Evolutionary conservation across 1,140 invertebrate genomes (phyloP).

Genomic region (Penaeus japonicus): DNA sequence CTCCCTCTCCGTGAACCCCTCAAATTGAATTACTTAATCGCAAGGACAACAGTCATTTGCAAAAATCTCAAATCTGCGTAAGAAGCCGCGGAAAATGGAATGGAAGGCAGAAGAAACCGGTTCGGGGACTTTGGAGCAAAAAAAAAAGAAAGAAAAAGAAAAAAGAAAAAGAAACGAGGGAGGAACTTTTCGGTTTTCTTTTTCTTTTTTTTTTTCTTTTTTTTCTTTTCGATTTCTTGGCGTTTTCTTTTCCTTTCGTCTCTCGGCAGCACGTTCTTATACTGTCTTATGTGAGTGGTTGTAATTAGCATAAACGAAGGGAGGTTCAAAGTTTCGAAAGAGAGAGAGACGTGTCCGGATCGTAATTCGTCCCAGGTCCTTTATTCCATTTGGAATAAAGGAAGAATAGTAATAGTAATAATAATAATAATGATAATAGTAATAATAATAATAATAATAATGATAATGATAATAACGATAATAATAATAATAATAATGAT

Average conservation of each 20-base stretch:
- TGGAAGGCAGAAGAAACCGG: background rate
- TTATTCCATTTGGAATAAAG: background rate
- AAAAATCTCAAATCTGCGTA: constrained; percentile 43
- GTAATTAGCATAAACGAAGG: background rate
- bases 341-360: background rate
- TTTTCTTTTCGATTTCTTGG: background rate
- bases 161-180: background rate
- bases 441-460: background rate
- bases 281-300: background rate
- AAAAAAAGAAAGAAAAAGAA: constrained; percentile 10
- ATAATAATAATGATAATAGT: background rate
- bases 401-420: background rate
- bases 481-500: background rate
- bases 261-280: background rate
- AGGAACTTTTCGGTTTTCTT: background rate
- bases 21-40: constrained; percentile 56
- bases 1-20: constrained; percentile 14
- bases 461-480: background rate
- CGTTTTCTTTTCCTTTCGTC: background rate
- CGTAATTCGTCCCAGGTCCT: too few species aligned
- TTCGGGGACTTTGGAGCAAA: background rate
- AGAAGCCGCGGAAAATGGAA: constrained; percentile 3
- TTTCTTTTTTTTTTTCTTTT: background rate
- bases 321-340: background rate
- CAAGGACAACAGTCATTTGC: constrained; percentile 48